These are phyloP conservation scores for Squalus acanthias DNA, from an alignment of 2,797 vertebrate species.

Conservation along the genomic window DNA sequence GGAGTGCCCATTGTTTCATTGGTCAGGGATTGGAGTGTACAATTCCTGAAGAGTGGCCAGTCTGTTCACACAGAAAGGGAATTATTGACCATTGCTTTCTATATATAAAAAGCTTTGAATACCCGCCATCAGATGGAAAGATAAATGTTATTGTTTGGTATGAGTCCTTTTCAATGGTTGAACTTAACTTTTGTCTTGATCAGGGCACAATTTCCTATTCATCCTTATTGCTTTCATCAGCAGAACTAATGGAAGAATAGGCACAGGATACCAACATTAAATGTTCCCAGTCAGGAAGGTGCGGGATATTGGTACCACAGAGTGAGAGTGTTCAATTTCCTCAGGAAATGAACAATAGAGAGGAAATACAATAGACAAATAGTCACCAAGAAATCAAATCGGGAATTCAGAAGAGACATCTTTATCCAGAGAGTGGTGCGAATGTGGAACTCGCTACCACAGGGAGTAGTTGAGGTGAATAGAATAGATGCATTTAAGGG, in stretches of 20 bases:
- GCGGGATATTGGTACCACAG: background rate
- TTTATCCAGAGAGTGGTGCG: too few species aligned
- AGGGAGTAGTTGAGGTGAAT: too few species aligned
- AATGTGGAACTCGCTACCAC: too few species aligned
- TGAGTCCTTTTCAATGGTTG: background rate
- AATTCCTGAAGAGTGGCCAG: background rate
- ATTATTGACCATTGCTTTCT: background rate
- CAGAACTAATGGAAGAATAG: background rate
- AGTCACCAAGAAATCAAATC: too few species aligned
- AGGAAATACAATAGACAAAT: background rate
- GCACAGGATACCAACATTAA: background rate
- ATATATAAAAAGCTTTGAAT: background rate
- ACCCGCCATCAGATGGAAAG: background rate
- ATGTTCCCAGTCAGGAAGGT: background rate
- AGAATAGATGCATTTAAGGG: too few species aligned
- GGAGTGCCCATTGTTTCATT: background rate
- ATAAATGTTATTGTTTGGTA: background rate
- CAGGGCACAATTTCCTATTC: background rate
- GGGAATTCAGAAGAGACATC: too few species aligned
- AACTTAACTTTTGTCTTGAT: background rate
- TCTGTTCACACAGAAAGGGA: too few species aligned
- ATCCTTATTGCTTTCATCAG: slow-evolving; percentile 12
- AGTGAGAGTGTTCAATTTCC: background rate
- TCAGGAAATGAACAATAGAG: background rate
- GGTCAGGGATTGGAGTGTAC: too few species aligned